A percentile compares a stretch with the other conserved stretches of the same genome.
Conservation (phyloP, 2,888 invertebrate species). For the Margaritifera margaritifera region DNA sequence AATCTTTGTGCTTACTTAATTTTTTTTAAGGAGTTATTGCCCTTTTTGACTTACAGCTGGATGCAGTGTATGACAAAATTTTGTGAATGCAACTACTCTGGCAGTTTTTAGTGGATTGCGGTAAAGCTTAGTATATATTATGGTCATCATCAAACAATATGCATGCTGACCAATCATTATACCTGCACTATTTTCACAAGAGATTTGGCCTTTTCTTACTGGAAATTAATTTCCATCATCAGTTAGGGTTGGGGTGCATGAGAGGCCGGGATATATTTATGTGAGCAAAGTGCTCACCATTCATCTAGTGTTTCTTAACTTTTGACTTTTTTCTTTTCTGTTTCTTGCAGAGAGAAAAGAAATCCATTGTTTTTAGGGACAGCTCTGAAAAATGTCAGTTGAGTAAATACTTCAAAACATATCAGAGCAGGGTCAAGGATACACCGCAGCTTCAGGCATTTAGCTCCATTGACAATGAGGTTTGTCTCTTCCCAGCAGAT, state of each 20-base stretch:
- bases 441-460: slow-evolving; percentile 54
- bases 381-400: slow-evolving; percentile 45
- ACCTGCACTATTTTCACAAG: neutral
- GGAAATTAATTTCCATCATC: no score
- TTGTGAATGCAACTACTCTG: no score
- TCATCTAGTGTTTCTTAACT: neutral
- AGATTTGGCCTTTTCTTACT: neutral
- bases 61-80: no score
- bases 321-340: slow-evolving; percentile 4
- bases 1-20: no score
- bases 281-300: no score
- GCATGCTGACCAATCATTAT: neutral
- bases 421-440: slow-evolving; percentile 28
- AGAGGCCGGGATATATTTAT: no score
- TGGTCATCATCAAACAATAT: no score
- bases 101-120: no score
- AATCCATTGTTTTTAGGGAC: slow-evolving; percentile 50
- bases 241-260: no score
- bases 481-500: slow-evolving; percentile 65
- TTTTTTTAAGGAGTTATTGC: no score
- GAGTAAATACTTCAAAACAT: slow-evolving; percentile 45
- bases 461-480: slow-evolving; percentile 62
- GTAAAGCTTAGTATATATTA: no score
- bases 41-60: no score
- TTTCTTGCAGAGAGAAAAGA: slow-evolving; percentile 35